Base-by-base conservation (phyloP, 2,113 vertebrate genomes). In the Forbesichthys agassizii region DNA sequence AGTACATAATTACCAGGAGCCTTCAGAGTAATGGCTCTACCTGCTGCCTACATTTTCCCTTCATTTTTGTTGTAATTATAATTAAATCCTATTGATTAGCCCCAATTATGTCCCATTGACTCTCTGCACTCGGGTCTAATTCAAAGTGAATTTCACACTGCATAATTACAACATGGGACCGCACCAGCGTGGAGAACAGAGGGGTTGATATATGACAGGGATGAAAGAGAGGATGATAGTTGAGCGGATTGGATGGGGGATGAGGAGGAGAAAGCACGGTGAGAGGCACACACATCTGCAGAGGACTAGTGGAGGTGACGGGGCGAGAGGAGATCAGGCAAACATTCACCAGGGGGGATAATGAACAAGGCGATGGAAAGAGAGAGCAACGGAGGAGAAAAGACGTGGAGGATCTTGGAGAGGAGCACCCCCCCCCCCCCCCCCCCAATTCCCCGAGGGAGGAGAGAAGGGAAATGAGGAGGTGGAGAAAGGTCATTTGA, bases 21-120 rank as follows among this genome's bases (percentile, higher is more conserved):
- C 36, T 27, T 3, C 16, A 57, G 42, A 70, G 66, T 79, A 83
- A 81, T 74, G 42, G 68, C 77, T 71, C 54, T 33, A 74, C 64
- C 61, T 33, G 51, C 62, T 59, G 66, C 5, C 7, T 0, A 14
- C 53, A 18, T 58, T 33, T 27, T 33, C n/a, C 42, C 59, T 5
- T n/a, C 11, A 13, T 69, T 49, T 70, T 74, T 64, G 11, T 71
- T 64, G 49, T 82, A 83, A 88, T 86, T 80, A 74, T 78, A 85
- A 84, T 89, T 74, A 89, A 84, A 77, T 66, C 59, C 71, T 56
- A 75, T 81, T 88, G 77, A 86, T 87, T 83, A 76, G 70, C 79
- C 65, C 73, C 74, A 81, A 74, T 84, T 88, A 82, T 66, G 69
- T 73, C 42, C 48, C 64, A 61, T 73, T 81, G 82, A 67, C 76